A percentile compares a stretch with the other conserved stretches of the same genome.
phyloP scores from a whole-genome alignment of 2,113 vertebrate genomes.

The Tonatia bakeri region DNA sequence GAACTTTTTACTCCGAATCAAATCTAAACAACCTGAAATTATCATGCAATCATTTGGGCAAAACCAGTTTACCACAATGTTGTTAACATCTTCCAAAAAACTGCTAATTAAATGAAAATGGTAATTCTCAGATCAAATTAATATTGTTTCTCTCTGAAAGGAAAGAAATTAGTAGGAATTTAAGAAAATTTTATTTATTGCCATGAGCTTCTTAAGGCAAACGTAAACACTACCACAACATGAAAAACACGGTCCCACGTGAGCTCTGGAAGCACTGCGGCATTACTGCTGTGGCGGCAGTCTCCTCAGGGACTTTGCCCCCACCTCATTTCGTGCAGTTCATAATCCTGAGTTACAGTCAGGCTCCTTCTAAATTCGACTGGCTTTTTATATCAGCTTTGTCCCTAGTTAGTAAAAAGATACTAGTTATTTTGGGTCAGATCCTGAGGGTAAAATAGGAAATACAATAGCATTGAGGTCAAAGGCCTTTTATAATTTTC shows the following conservation, averaged over 20 bases:
- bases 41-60: not conserved
- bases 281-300: fast-evolving
- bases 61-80: not conserved
- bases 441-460: slow-evolving; percentile 12
- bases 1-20: not conserved
- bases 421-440: not conserved
- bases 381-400: not conserved
- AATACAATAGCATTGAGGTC: not conserved
- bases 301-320: not conserved
- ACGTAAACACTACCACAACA: slow-evolving; percentile 36
- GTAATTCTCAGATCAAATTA: slow-evolving; percentile 35
- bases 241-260: not conserved
- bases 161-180: slow-evolving; percentile 13
- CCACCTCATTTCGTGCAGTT: not conserved
- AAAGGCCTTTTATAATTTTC: slow-evolving; percentile 14
- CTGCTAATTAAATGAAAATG: slow-evolving; percentile 31
- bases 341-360: not conserved
- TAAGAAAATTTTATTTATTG: not conserved
- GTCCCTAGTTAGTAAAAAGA: not conserved
- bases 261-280: slow-evolving; percentile 35
- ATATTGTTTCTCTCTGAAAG: not conserved
- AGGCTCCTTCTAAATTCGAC: not conserved
- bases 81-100: slow-evolving; percentile 18
- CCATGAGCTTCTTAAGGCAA: slow-evolving; percentile 8
- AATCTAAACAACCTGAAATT: not conserved